Percentiles rank a stretch among this genome's conserved stretches.
Conservation (phyloP, 2,888 invertebrate genomes). For the Petrolisthes cinctipes region DNA sequence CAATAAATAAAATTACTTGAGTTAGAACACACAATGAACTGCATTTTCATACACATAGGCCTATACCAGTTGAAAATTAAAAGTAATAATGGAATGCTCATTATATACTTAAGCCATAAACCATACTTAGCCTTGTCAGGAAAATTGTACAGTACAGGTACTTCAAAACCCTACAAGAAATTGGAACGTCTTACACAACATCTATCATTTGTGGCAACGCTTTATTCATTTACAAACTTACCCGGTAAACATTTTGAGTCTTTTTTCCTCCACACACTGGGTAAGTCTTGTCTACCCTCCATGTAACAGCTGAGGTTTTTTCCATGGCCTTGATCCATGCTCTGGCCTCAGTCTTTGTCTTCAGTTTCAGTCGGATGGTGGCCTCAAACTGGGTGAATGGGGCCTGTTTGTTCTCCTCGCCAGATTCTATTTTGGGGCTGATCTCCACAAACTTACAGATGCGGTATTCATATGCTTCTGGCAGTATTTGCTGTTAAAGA, state of each 20-base stretch:
- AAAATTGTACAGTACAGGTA: background rate
- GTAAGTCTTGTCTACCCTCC: constrained; percentile 39
- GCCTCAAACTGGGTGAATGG: constrained; percentile 32
- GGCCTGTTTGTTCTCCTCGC: constrained; percentile 5
- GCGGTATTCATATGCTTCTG: constrained; percentile 43
- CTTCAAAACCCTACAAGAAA: background rate
- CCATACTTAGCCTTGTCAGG: too few species aligned
- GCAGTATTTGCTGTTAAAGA: constrained; percentile 33
- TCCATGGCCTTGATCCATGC: constrained; percentile 37
- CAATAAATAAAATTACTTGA: too few species aligned
- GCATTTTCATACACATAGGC: too few species aligned
- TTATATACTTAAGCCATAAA: background rate
- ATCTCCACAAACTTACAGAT: constrained; percentile 29
- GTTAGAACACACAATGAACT: too few species aligned
- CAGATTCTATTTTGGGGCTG: background rate
- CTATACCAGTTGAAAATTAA: too few species aligned
- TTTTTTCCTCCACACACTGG: constrained; percentile 45
- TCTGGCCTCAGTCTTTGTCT: constrained; percentile 36
- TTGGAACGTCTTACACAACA: background rate
- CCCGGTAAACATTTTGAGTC: constrained; percentile 37
- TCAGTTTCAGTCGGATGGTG: constrained; percentile 29
- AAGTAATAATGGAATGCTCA: too few species aligned
- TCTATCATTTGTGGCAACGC: background rate
- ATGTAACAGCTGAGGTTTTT: constrained; percentile 33
- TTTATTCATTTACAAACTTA: background rate